These are phyloP conservation scores for Diglossa brunneiventris DNA, from an alignment of 2,113 vertebrate species.

Conservation along the genomic window DNA sequence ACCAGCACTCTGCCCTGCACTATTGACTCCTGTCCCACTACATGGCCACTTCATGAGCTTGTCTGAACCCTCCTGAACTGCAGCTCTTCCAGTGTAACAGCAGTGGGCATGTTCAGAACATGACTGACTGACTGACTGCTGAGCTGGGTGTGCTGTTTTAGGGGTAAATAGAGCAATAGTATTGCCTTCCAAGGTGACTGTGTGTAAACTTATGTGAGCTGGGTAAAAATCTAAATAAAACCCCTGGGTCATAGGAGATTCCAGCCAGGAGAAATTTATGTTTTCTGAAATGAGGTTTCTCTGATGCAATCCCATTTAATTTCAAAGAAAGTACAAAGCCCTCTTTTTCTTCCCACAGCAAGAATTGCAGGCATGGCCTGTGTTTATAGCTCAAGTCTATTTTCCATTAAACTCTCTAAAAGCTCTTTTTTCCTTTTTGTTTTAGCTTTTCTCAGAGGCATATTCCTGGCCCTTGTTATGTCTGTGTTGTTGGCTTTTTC, in stretches of 20 bases:
- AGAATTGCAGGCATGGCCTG: neutral
- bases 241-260: neutral
- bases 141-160: neutral
- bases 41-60: neutral
- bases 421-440: slow-evolving; percentile 8
- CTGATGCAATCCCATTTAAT: slow-evolving; percentile 7
- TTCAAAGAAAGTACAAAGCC: neutral
- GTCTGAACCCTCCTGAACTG: neutral
- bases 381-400: slow-evolving; percentile 28
- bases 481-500: slow-evolving; percentile 6
- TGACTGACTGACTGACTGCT: neutral
- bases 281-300: slow-evolving; percentile 8
- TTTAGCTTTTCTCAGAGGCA: slow-evolving; percentile 12
- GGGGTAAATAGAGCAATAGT: neutral
- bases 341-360: neutral
- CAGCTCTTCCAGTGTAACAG: neutral
- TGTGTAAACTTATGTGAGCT: neutral
- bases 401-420: slow-evolving; percentile 32
- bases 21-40: neutral
- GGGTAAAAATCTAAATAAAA: neutral
- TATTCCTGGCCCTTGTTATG: slow-evolving; percentile 29
- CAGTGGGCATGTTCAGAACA: neutral
- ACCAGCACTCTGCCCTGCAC: neutral
- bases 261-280: neutral
- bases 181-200: neutral